These are phyloP conservation scores for Distichodus sexfasciatus DNA, from an alignment of 2,797 vertebrate species.

Conservation along the genomic window DNA sequence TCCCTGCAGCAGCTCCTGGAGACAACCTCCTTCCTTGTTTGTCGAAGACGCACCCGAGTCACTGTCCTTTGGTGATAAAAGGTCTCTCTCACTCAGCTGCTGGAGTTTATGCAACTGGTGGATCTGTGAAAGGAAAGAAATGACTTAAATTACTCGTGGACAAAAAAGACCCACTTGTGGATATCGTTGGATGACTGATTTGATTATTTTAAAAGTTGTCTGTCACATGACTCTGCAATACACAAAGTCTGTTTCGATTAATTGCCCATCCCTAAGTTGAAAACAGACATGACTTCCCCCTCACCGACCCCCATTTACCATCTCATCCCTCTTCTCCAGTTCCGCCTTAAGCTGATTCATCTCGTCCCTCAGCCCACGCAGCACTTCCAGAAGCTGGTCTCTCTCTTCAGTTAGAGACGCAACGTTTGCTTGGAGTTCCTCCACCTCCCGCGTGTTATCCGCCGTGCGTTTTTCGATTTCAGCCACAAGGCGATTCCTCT, in stretches of 20 bases:
- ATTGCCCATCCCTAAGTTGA: too few species aligned
- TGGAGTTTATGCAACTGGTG: constrained; percentile 7
- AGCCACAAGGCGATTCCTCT: constrained; percentile 2
- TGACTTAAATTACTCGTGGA: background rate
- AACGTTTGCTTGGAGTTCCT: constrained; percentile 49
- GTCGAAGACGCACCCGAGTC: background rate
- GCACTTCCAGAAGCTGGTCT: constrained; percentile 56
- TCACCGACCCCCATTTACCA: too few species aligned
- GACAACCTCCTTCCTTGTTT: constrained; percentile 20
- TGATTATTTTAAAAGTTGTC: too few species aligned
- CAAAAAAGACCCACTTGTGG: too few species aligned
- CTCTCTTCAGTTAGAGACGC: constrained; percentile 60
- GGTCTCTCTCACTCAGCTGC: background rate
- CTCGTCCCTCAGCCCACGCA: constrained; percentile 54
- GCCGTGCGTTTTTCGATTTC: background rate
- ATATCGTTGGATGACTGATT: too few species aligned
- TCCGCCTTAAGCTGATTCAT: constrained; percentile 57
- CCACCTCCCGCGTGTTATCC: constrained; percentile 15
- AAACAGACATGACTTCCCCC: too few species aligned
- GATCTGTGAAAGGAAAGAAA: background rate
- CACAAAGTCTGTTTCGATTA: too few species aligned
- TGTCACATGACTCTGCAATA: too few species aligned
- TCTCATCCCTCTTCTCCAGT: constrained; percentile 56
- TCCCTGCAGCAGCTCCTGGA: constrained; percentile 45
- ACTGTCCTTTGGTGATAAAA: background rate